These are phyloP conservation scores for Spilogale gracilis DNA, from an alignment of 2,113 vertebrate genomes.

Conservation along the genomic window DNA sequence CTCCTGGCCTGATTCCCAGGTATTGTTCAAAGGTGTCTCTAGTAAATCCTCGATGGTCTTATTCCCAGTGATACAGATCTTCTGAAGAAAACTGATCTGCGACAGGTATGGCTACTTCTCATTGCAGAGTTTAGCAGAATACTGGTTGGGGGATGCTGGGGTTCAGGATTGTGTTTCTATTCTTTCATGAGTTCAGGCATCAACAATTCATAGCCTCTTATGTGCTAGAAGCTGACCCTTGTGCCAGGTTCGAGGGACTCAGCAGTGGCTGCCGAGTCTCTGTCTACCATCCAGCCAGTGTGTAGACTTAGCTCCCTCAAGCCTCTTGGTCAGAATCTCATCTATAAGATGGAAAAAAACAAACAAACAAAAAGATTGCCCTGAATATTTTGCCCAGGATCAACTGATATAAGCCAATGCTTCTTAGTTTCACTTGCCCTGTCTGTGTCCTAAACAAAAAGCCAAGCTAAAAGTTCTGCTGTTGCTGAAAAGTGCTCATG, in stretches of 20 bases:
- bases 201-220: not conserved
- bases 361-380: not conserved
- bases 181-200: not conserved
- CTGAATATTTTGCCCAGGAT: not conserved
- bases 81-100: not conserved
- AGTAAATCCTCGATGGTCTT: not conserved
- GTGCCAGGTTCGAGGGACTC: not conserved
- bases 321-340: not conserved
- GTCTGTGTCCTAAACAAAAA: not conserved
- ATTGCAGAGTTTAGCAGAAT: not conserved
- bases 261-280: not conserved
- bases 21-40: not conserved
- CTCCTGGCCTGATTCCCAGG: not conserved
- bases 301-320: not conserved
- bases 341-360: not conserved
- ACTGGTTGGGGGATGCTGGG: not conserved
- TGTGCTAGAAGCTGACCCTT: too few relatives aligned
- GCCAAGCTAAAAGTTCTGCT: not conserved
- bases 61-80: not conserved
- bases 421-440: not conserved
- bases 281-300: not conserved
- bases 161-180: not conserved
- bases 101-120: not conserved
- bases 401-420: not conserved
- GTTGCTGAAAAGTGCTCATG: not conserved